Percentiles rank a stretch among this genome's conserved stretches.
Evolutionary conservation across 2,888 invertebrate species (phyloP).

Genomic region (Chydorus sphaericus): DNA sequence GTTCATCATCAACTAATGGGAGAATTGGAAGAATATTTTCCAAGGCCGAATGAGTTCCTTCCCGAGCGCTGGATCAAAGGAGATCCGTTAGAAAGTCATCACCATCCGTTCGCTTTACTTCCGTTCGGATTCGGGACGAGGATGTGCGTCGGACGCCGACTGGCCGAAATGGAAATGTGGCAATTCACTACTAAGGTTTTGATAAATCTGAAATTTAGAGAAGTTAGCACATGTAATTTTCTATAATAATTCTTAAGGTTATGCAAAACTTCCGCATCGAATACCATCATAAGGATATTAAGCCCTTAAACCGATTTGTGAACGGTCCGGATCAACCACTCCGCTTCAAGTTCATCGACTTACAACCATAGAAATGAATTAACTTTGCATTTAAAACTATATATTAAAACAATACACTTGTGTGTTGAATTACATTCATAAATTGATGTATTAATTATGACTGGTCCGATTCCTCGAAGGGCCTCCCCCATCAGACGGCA

Average conservation of each 20-base stretch:
- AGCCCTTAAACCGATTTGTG: background rate
- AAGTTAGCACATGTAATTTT: slow-evolving; percentile 23
- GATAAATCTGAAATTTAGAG: background rate
- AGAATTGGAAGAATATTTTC: slow-evolving; percentile 55
- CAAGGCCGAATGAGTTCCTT: slow-evolving; percentile 49
- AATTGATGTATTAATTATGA: too few species aligned
- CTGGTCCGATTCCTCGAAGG: too few species aligned
- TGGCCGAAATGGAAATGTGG: slow-evolving; percentile 73
- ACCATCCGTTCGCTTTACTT: slow-evolving; percentile 35
- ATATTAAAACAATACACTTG: too few species aligned
- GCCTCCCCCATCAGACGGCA: too few species aligned
- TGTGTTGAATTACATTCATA: too few species aligned
- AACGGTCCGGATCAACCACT: slow-evolving; percentile 11
- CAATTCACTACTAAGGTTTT: slow-evolving; percentile 23
- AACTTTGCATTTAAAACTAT: too few species aligned
- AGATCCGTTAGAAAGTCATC: slow-evolving; percentile 30
- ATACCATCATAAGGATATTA: slow-evolving; percentile 58
- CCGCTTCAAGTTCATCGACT: slow-evolving; percentile 8
- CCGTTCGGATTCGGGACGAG: slow-evolving; percentile 67
- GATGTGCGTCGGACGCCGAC: slow-evolving; percentile 70
- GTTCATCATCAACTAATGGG: slow-evolving; percentile 2
- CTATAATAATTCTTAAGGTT: slow-evolving; percentile 38
- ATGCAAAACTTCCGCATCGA: slow-evolving; percentile 60
- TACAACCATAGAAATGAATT: background rate
- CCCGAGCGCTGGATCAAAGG: slow-evolving; percentile 62